Percentiles rank a stretch among this genome's conserved stretches.
These are phyloP conservation scores for Xestia c-nigrum DNA, from an alignment of 2,888 invertebrate species.

Conservation along the genomic window DNA sequence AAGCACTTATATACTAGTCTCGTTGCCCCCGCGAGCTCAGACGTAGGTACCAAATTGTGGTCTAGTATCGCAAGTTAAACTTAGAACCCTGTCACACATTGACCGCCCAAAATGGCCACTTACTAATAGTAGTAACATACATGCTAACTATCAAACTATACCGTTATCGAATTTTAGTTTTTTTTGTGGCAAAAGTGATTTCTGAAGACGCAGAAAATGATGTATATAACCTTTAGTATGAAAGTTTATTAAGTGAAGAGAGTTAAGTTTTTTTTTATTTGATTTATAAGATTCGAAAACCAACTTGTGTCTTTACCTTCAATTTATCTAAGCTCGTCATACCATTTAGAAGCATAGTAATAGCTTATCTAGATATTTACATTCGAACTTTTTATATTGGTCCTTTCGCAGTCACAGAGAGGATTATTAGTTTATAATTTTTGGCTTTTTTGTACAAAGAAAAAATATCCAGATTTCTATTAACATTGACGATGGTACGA, in stretches of 20 bases:
- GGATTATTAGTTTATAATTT: not conserved
- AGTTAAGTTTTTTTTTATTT: not conserved
- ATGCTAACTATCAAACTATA: slow-evolving; percentile 29
- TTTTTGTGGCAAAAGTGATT: slow-evolving; percentile 9
- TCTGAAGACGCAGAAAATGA: slow-evolving; percentile 9
- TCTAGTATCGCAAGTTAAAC: slow-evolving; percentile 60
- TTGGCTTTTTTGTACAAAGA: not conserved
- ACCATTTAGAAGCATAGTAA: not conserved
- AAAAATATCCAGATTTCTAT: not conserved
- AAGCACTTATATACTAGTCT: slow-evolving; percentile 84
- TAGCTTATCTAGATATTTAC: not conserved
- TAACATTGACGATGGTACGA: not conserved
- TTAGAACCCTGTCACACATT: slow-evolving; percentile 71
- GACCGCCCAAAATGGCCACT: slow-evolving; percentile 58
- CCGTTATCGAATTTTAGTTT: slow-evolving; percentile 27
- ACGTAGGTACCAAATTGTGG: slow-evolving; percentile 70
- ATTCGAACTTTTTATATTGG: not conserved
- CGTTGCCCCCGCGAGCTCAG: slow-evolving; percentile 81
- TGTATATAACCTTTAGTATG: slow-evolving; percentile 11
- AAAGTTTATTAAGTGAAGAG: not conserved
- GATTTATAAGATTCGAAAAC: not conserved
- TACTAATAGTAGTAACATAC: slow-evolving; percentile 52
- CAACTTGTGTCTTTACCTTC: not conserved
- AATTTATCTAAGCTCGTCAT: not conserved
- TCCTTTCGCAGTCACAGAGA: not conserved